phyloP scores from a whole-genome alignment of 1,140 invertebrate species.

The Thaumatotibia leucotreta region DNA sequence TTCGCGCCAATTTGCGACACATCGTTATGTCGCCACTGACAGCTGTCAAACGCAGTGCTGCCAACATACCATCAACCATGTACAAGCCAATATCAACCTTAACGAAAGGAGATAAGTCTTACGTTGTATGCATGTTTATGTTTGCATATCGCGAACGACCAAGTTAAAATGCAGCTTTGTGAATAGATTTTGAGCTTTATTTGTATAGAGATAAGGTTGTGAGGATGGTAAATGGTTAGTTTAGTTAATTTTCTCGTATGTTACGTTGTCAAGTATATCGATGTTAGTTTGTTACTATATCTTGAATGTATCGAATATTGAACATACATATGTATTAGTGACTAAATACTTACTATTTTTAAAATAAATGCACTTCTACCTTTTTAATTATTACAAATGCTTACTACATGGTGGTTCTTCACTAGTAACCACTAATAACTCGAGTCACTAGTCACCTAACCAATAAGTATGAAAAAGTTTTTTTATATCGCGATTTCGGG shows the following conservation, averaged over 20 bases:
- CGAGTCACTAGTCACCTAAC: too few relatives aligned
- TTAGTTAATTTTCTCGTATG: not conserved
- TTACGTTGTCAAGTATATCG: not conserved
- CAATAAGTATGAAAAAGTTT: too few relatives aligned
- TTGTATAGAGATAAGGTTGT: not conserved
- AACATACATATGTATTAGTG: too few relatives aligned
- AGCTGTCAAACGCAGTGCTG: not conserved
- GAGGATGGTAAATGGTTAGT: not conserved
- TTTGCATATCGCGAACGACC: not conserved
- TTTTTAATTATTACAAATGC: too few relatives aligned
- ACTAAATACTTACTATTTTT: too few relatives aligned
- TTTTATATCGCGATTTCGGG: too few relatives aligned
- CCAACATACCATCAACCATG: not conserved
- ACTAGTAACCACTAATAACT: too few relatives aligned
- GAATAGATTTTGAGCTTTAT: not conserved
- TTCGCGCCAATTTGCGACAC: not conserved
- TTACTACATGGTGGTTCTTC: too few relatives aligned
- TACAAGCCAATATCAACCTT: not conserved
- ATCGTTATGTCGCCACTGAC: not conserved
- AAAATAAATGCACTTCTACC: too few relatives aligned
- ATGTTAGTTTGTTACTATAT: not conserved
- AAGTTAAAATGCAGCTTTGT: not conserved
- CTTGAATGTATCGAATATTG: too few relatives aligned
- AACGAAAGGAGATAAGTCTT: not conserved
- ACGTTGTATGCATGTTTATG: not conserved